A percentile compares a stretch with the other conserved stretches of the same genome.
Conservation (phyloP, 2,888 invertebrate genomes). For the Pharmacophagus antenor region DNA sequence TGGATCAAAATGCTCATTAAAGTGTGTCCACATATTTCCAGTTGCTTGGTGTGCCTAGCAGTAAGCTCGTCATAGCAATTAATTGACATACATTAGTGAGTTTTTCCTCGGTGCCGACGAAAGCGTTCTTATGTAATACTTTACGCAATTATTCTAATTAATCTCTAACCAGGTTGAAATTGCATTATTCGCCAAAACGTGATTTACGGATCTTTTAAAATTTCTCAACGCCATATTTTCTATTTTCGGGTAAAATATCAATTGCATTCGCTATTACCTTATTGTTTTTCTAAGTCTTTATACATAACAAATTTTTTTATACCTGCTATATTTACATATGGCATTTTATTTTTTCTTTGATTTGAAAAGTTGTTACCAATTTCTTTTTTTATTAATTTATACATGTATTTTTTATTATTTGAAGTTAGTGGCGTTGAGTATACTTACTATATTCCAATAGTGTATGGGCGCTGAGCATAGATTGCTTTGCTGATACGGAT, state of each 20-base stretch:
- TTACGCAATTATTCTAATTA: slow-evolving; percentile 26
- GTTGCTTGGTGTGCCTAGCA: slow-evolving; percentile 4
- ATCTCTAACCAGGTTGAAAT: slow-evolving; percentile 11
- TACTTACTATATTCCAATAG: too few relatives aligned
- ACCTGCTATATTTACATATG: too few relatives aligned
- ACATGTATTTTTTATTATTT: too few relatives aligned
- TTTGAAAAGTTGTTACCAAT: too few relatives aligned
- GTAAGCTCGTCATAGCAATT: slow-evolving; percentile 27
- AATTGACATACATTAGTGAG: slow-evolving; percentile 37
- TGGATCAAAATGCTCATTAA: not conserved
- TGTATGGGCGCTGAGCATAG: too few relatives aligned
- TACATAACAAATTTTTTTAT: too few relatives aligned
- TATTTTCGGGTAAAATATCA: not conserved
- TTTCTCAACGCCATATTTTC: slow-evolving; percentile 6
- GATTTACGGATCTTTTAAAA: slow-evolving; percentile 3
- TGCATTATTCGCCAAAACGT: slow-evolving; percentile 10
- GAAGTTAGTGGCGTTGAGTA: too few relatives aligned
- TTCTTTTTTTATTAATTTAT: too few relatives aligned
- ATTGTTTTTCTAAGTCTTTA: too few relatives aligned
- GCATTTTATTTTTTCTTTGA: too few relatives aligned
- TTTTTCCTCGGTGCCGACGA: slow-evolving; percentile 7
- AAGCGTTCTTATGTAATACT: slow-evolving; percentile 16
- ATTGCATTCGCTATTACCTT: not conserved
- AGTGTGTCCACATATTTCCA: not conserved
- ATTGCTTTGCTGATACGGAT: too few relatives aligned